These are phyloP conservation scores for Nipponacmea schrenckii DNA, from an alignment of 2,888 invertebrate genomes.

Conservation along the genomic window DNA sequence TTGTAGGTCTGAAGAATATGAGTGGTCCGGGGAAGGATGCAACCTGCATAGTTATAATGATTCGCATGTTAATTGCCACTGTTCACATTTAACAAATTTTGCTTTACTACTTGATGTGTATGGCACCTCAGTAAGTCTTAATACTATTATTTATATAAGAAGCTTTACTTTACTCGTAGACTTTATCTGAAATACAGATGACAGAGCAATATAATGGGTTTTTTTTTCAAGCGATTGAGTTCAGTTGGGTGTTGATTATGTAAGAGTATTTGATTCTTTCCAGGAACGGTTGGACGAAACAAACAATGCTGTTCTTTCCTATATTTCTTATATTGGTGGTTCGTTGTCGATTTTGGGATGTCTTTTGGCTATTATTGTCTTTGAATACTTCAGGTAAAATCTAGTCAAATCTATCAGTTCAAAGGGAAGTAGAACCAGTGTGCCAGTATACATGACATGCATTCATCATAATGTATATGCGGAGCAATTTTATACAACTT, in stretches of 20 bases:
- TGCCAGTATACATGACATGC: too few relatives aligned
- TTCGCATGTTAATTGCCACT: slow-evolving; percentile 50
- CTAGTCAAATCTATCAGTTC: too few relatives aligned
- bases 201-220: too few relatives aligned
- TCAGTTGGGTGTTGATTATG: too few relatives aligned
- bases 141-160: too few relatives aligned
- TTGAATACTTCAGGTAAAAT: slow-evolving; percentile 53
- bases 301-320: slow-evolving; percentile 48
- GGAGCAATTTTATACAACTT: too few relatives aligned
- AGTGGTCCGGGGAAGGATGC: slow-evolving; percentile 50
- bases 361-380: slow-evolving; percentile 46
- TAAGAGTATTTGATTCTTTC: neutral
- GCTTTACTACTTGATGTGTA: slow-evolving; percentile 58
- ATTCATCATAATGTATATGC: too few relatives aligned
- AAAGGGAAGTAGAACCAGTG: too few relatives aligned
- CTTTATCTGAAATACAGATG: too few relatives aligned
- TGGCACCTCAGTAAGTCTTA: slow-evolving; percentile 39
- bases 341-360: slow-evolving; percentile 54
- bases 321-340: slow-evolving; percentile 59
- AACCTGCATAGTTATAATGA: slow-evolving; percentile 33
- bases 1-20: slow-evolving; percentile 31
- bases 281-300: slow-evolving; percentile 43
- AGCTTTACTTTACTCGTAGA: too few relatives aligned
- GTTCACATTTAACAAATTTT: slow-evolving; percentile 58
- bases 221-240: neutral